These are phyloP conservation scores for Platichthys flesus DNA, from an alignment of 2,113 vertebrate species.

Conservation along the genomic window DNA sequence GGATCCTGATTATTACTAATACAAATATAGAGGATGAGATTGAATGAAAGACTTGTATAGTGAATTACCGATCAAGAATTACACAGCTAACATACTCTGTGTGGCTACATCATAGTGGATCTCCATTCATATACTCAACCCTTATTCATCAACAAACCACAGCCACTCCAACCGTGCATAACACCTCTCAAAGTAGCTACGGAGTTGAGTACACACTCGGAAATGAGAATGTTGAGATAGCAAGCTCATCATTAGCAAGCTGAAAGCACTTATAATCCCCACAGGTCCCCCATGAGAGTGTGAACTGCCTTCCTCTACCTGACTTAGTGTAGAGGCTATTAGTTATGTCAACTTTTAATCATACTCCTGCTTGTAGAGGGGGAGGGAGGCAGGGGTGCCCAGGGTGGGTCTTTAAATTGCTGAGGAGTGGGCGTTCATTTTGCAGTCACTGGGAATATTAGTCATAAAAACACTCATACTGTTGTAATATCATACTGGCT, in stretches of 20 bases:
- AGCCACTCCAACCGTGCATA: constrained; percentile 24
- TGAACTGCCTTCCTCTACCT: constrained; percentile 51
- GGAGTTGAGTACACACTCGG: constrained; percentile 42
- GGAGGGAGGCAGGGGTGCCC: constrained; percentile 20
- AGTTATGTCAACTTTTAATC: constrained; percentile 79
- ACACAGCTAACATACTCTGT: background rate
- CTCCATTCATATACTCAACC: constrained; percentile 24
- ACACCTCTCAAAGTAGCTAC: constrained; percentile 30
- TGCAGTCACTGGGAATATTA: constrained; percentile 66
- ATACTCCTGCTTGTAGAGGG: constrained; percentile 40
- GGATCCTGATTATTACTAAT: no score
- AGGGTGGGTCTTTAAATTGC: constrained; percentile 51
- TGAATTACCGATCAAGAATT: background rate
- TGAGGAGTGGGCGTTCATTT: constrained; percentile 60
- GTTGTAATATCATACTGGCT: constrained; percentile 73
- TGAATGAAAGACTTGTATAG: background rate
- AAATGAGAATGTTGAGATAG: constrained; percentile 35
- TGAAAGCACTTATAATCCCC: constrained; percentile 67
- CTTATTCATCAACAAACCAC: constrained; percentile 17
- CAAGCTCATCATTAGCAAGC: constrained; percentile 53
- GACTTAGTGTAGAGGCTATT: constrained; percentile 72
- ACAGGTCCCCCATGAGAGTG: constrained; percentile 37
- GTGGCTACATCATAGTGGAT: background rate
- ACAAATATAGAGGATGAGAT: background rate
- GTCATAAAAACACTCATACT: constrained; percentile 72